These are phyloP conservation scores for Pentamera pediparva DNA, from an alignment of 53 echinoderm and acorn worm species.

Conservation along the genomic window DNA sequence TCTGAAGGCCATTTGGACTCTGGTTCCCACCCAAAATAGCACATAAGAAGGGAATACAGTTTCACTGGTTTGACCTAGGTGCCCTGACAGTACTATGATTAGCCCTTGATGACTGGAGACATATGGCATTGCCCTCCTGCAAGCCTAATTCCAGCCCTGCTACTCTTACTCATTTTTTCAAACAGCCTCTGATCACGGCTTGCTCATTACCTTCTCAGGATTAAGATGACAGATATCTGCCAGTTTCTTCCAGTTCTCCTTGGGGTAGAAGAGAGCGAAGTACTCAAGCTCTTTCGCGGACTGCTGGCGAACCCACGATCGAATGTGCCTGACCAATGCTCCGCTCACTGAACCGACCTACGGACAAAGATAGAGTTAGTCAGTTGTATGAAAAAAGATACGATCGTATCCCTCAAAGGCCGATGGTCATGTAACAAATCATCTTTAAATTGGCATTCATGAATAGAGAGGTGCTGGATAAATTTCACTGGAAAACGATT, in stretches of 20 bases:
- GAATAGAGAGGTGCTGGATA: too few relatives aligned
- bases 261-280: slow-evolving; percentile 83
- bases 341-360: slow-evolving; percentile 93
- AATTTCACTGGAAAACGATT: too few relatives aligned
- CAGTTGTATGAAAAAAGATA: too few relatives aligned
- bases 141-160: neutral
- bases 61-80: neutral
- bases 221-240: slow-evolving; percentile 84
- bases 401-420: too few relatives aligned
- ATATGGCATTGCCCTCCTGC: too few relatives aligned
- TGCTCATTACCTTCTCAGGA: slow-evolving; percentile 64
- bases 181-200: neutral
- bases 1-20: too few relatives aligned
- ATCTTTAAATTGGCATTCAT: too few relatives aligned
- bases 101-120: too few relatives aligned
- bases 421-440: too few relatives aligned
- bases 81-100: neutral
- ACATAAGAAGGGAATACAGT: too few relatives aligned
- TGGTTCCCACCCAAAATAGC: too few relatives aligned
- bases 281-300: slow-evolving; percentile 62
- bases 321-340: slow-evolving; percentile 65
- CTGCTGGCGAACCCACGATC: slow-evolving; percentile 64
- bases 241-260: slow-evolving; percentile 82
- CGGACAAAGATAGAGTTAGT: too few relatives aligned
- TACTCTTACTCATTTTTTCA: neutral